A percentile compares a stretch with the other conserved stretches of the same genome.
Conservation (phyloP, 2,113 vertebrate species). For the Antechinus stuartii region DNA sequence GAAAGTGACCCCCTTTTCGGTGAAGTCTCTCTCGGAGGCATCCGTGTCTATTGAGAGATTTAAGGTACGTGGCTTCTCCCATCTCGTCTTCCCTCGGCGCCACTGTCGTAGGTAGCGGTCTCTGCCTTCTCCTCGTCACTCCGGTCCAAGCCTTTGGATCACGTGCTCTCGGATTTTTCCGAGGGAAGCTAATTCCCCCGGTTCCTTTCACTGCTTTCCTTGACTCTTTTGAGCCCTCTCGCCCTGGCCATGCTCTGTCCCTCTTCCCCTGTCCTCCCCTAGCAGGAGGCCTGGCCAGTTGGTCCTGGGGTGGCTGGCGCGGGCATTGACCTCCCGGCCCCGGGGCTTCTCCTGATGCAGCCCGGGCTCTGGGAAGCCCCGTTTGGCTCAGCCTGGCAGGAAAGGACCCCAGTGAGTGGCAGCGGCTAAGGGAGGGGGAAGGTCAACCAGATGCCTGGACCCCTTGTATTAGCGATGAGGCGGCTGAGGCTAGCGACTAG, state of each 20-base stretch:
- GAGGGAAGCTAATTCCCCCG: background rate
- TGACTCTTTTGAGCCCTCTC: background rate
- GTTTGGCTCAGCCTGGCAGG: background rate
- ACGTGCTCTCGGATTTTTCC: background rate
- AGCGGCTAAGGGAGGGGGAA: background rate
- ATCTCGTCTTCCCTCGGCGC: background rate
- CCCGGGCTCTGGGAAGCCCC: too few species aligned
- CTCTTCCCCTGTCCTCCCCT: background rate
- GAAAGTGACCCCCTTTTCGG: conserved; percentile 95
- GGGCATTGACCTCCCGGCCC: background rate
- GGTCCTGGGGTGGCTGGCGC: background rate
- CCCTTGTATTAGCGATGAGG: background rate
- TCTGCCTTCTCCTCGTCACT: background rate
- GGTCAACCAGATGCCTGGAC: background rate
- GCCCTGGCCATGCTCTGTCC: background rate
- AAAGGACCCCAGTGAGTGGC: background rate
- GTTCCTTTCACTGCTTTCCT: background rate
- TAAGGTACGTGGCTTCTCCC: conserved; percentile 86
- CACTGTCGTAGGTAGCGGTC: background rate
- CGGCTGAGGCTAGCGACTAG: background rate
- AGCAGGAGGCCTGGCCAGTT: background rate
- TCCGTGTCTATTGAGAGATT: conserved; percentile 93
- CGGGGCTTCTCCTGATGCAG: background rate
- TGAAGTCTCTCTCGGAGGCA: conserved; percentile 95
- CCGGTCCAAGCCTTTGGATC: background rate